Conservation (phyloP, 2,113 vertebrate genomes). For the Takifugu bimaculatus region DNA sequence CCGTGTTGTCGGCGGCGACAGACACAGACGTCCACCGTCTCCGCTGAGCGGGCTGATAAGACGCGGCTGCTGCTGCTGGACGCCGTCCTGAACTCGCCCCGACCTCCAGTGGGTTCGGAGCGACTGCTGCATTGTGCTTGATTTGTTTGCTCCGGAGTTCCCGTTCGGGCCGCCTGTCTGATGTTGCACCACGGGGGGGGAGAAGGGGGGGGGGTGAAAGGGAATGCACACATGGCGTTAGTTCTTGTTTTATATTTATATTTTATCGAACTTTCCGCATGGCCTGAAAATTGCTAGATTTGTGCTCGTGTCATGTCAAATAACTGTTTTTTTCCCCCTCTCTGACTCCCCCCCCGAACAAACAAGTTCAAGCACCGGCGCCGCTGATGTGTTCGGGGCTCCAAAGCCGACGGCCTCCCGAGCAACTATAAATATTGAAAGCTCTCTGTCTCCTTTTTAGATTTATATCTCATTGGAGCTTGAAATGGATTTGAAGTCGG, state of each 20-base stretch:
- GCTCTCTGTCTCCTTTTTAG: slow-evolving; percentile 61
- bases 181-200: slow-evolving; percentile 33
- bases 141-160: slow-evolving; percentile 6
- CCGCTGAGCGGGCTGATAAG: slow-evolving; percentile 16
- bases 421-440: slow-evolving; percentile 68
- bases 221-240: slow-evolving; percentile 13
- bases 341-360: not conserved
- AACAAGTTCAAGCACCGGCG: slow-evolving; percentile 24
- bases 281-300: slow-evolving; percentile 37
- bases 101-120: slow-evolving; percentile 36
- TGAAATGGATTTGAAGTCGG: slow-evolving; percentile 75
- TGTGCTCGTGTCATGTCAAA: slow-evolving; percentile 49
- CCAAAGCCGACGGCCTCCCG: slow-evolving; percentile 55
- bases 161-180: slow-evolving; percentile 35
- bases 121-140: slow-evolving; percentile 32
- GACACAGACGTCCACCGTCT: not conserved
- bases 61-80: slow-evolving; percentile 22
- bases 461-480: slow-evolving; percentile 73
- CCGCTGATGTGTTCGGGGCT: slow-evolving; percentile 39
- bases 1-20: not conserved
- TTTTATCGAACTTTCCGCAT: slow-evolving; percentile 45
- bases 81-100: slow-evolving; percentile 30
- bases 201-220: slow-evolving; percentile 14
- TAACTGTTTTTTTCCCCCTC: slow-evolving; percentile 14
- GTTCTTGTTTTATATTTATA: slow-evolving; percentile 38